phyloP scores from a whole-genome alignment of 37 sponge, comb jelly and placozoan species.

The Cliona cf. orientalis region DNA sequence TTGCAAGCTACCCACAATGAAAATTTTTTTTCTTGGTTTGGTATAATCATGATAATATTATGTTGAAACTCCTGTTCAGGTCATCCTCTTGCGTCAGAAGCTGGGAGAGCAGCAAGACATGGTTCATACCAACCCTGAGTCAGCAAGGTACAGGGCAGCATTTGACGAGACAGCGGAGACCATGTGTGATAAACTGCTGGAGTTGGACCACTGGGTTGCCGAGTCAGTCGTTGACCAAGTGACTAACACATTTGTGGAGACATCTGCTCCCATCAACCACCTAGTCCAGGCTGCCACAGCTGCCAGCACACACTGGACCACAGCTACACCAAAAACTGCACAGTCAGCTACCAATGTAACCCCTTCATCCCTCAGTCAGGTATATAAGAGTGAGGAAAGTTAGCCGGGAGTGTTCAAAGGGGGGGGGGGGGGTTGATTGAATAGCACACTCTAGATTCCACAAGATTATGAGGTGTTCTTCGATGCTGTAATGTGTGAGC shows the following conservation, averaged over 20 bases:
- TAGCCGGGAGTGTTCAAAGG: too few relatives aligned
- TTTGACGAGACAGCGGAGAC: conserved; percentile 73
- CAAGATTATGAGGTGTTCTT: too few relatives aligned
- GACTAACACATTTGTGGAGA: conserved; percentile 70
- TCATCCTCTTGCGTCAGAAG: conserved; percentile 16
- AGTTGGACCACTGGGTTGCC: conserved; percentile 68
- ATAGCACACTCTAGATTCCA: too few relatives aligned
- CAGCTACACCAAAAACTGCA: conserved; percentile 6
- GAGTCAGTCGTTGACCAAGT: conserved; percentile 77
- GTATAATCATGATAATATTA: too few relatives aligned
- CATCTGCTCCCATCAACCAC: conserved; percentile 64
- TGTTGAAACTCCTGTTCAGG: background rate
- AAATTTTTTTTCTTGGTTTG: background rate
- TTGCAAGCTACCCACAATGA: too few relatives aligned
- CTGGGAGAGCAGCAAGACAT: conserved; percentile 15
- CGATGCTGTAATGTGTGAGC: too few relatives aligned
- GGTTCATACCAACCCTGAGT: conserved; percentile 2
- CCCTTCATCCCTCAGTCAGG: background rate
- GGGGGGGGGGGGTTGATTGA: too few relatives aligned
- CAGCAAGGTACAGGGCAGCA: conserved; percentile 18
- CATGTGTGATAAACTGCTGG: conserved; percentile 63
- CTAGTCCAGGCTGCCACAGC: conserved; percentile 69
- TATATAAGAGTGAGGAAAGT: background rate
- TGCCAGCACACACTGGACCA: too few relatives aligned
- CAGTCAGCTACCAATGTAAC: background rate